Percentiles rank a stretch among this genome's conserved stretches.
These are phyloP conservation scores for Protophormia terraenovae DNA, from an alignment of 2,888 invertebrate genomes.

Conservation along the genomic window DNA sequence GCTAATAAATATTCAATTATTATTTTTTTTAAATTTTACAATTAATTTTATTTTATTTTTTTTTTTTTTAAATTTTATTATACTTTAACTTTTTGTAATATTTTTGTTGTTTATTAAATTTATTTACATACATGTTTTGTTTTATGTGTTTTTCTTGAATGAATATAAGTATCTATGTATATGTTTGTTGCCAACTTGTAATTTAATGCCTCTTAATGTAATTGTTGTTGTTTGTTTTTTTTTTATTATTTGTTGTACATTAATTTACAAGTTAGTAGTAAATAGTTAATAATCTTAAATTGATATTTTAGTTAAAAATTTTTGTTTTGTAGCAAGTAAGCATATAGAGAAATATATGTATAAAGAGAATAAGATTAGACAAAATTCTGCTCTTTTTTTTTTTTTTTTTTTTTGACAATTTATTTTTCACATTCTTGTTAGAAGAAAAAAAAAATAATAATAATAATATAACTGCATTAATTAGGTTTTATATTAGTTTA, in stretches of 20 bases:
- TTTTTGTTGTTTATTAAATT: slow-evolving; percentile 40
- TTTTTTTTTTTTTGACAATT: not conserved
- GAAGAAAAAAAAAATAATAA: not conserved
- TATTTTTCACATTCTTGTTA: not conserved
- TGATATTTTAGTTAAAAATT: slow-evolving; percentile 17
- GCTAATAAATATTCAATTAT: not conserved
- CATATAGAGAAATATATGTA: slow-evolving; percentile 8
- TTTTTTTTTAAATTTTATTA: slow-evolving; percentile 45
- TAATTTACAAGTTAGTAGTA: slow-evolving; percentile 51
- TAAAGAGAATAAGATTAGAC: slow-evolving; percentile 6
- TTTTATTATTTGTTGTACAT: slow-evolving; percentile 66
- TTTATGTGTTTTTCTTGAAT: not conserved
- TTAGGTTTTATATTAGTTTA: too few species aligned
- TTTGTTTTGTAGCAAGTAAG: slow-evolving; percentile 42
- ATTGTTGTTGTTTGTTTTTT: slow-evolving; percentile 25
- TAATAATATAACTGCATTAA: not conserved
- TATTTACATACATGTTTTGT: slow-evolving; percentile 47
- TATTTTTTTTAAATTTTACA: slow-evolving; percentile 27
- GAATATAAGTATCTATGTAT: slow-evolving; percentile 32
- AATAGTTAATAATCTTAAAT: slow-evolving; percentile 5
- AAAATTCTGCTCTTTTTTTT: not conserved
- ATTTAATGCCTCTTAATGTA: slow-evolving; percentile 19
- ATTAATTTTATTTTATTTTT: slow-evolving; percentile 40
- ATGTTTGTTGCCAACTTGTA: slow-evolving; percentile 29
- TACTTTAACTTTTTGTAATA: not conserved